Evolutionary conservation across 2,888 invertebrate species (phyloP).

Genomic region (Kuschelorhynchus macadamiae): DNA sequence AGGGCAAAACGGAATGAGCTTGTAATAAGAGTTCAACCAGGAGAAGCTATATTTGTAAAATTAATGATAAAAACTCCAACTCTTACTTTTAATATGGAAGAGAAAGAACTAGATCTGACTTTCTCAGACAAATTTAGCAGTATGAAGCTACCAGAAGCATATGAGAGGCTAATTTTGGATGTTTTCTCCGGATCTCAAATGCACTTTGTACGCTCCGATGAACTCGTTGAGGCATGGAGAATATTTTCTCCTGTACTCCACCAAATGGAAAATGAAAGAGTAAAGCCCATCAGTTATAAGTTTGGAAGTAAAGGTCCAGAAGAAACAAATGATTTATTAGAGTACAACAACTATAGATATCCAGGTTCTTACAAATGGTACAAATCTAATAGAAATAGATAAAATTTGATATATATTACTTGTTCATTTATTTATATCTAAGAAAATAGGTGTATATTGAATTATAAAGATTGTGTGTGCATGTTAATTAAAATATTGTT

Average conservation of each 20-base stretch:
- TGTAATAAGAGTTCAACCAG: slow-evolving; percentile 98
- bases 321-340: slow-evolving; percentile 88
- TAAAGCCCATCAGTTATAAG: slow-evolving; percentile 84
- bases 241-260: slow-evolving; percentile 96
- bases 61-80: slow-evolving; percentile 99
- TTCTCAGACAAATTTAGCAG: slow-evolving; percentile 92
- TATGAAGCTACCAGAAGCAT: slow-evolving; percentile 91
- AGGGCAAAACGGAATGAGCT: slow-evolving; percentile 94
- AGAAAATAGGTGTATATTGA: too few relatives aligned
- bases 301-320: slow-evolving; percentile 93
- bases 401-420: too few relatives aligned
- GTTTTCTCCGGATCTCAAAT: slow-evolving; percentile 99
- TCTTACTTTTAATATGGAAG: slow-evolving; percentile 96
- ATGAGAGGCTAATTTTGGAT: slow-evolving; percentile 96
- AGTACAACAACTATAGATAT: slow-evolving; percentile 87
- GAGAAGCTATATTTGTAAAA: slow-evolving; percentile 98
- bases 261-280: slow-evolving; percentile 82
- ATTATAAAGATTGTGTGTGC: too few relatives aligned
- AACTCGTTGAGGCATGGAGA: slow-evolving; percentile 96
- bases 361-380: slow-evolving; percentile 97
- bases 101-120: slow-evolving; percentile 97
- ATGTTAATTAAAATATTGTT: too few relatives aligned
- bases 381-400: slow-evolving; percentile 69
- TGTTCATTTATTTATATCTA: background rate
- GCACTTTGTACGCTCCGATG: slow-evolving; percentile 98